Evolutionary conservation across 2,888 invertebrate species (phyloP).

Genomic region (Pseudanteris insignis): DNA sequence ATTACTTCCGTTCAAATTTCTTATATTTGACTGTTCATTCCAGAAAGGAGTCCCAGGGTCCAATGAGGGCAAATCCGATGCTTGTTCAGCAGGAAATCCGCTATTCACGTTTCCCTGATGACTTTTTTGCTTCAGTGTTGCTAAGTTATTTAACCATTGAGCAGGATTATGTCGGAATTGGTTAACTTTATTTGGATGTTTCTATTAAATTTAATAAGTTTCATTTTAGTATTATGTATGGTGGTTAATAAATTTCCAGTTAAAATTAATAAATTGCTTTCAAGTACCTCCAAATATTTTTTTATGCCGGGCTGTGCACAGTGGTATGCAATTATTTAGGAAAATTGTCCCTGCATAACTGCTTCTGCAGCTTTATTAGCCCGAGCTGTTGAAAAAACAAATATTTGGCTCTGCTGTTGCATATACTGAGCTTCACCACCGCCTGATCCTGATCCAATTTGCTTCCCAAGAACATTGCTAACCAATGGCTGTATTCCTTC

Average conservation of each 20-base stretch:
- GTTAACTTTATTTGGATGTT: constrained; percentile 89
- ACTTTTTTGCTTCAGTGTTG: constrained; percentile 79
- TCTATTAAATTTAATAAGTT: too few relatives aligned
- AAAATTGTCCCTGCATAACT: constrained; percentile 87
- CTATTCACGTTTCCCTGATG: constrained; percentile 67
- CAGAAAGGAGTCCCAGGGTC: constrained; percentile 64
- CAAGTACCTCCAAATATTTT: constrained; percentile 88
- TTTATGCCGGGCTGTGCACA: constrained; percentile 95
- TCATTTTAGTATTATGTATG: too few relatives aligned
- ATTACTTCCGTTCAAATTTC: constrained; percentile 64
- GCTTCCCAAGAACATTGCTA: constrained; percentile 82
- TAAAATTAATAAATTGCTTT: too few relatives aligned
- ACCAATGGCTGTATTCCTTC: constrained; percentile 79
- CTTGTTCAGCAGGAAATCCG: constrained; percentile 62
- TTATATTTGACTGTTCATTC: constrained; percentile 63
- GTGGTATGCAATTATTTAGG: constrained; percentile 93
- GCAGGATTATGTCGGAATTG: constrained; percentile 86
- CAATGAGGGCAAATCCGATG: constrained; percentile 61
- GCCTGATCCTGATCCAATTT: constrained; percentile 74
- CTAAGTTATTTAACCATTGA: constrained; percentile 81
- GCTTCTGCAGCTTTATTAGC: constrained; percentile 96
- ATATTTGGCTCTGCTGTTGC: constrained; percentile 98
- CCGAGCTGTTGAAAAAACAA: constrained; percentile 93
- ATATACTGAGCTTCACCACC: constrained; percentile 87
- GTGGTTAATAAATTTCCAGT: too few relatives aligned